Conservation (phyloP, 2,113 vertebrate species). For the Thermophis baileyi region DNA sequence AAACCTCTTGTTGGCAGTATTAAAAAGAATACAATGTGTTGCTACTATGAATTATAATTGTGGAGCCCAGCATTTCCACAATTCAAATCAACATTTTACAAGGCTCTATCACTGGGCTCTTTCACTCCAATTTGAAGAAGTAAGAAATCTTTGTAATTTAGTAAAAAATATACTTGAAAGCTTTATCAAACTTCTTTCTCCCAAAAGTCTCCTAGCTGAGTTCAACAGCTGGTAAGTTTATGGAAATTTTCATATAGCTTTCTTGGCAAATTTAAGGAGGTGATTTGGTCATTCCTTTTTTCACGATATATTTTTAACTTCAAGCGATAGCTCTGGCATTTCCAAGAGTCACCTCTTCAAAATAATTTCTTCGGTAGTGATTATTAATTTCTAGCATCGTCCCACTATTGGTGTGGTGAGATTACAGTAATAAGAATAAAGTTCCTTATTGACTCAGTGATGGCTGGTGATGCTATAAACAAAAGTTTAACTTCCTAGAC, state of each 20-base stretch:
- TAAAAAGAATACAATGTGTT: conserved; percentile 23
- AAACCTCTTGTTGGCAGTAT: conserved; percentile 1
- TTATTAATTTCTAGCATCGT: not conserved
- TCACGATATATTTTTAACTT: not conserved
- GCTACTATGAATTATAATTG: not conserved
- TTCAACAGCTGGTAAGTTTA: not conserved
- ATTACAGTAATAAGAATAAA: not conserved
- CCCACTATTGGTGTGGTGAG: not conserved
- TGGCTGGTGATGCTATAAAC: not conserved
- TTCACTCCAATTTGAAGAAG: not conserved
- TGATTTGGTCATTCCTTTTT: not conserved
- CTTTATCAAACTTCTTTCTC: not conserved
- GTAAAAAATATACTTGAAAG: not conserved
- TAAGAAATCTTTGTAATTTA: not conserved
- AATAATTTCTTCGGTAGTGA: not conserved
- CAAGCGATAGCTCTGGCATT: not conserved
- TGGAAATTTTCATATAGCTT: not conserved
- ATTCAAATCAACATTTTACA: not conserved
- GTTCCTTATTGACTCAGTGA: not conserved
- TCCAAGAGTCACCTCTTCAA: not conserved
- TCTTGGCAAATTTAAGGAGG: not conserved
- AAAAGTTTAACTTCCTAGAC: not conserved
- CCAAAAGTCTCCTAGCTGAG: not conserved
- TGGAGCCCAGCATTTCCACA: not conserved
- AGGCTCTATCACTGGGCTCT: not conserved